phyloP scores from a whole-genome alignment of 2,888 invertebrate genomes.

The Noctua fimbriata region DNA sequence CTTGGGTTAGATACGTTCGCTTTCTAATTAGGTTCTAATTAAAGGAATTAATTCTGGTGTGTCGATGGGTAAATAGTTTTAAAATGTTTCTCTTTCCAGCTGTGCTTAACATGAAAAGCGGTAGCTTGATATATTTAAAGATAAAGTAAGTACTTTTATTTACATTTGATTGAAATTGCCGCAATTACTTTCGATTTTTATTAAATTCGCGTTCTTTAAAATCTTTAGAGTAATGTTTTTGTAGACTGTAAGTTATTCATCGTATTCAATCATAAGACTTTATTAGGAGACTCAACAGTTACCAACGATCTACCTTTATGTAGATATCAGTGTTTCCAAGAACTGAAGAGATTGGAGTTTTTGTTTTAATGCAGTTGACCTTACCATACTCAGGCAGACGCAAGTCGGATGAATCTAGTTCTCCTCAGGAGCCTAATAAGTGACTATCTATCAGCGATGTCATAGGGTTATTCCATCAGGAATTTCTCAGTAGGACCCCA shows the following conservation, averaged over 20 bases:
- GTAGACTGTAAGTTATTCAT: too few relatives aligned
- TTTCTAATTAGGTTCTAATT: constrained; percentile 45
- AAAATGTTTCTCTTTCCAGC: neutral
- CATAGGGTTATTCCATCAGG: too few relatives aligned
- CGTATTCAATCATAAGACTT: neutral
- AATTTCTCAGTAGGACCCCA: too few relatives aligned
- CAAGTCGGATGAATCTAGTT: too few relatives aligned
- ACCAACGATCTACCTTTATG: neutral
- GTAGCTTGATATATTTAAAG: neutral
- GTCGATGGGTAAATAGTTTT: constrained; percentile 12
- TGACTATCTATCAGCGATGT: too few relatives aligned
- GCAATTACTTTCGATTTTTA: neutral
- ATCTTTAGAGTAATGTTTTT: too few relatives aligned
- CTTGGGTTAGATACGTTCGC: constrained; percentile 8
- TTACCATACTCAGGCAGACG: too few relatives aligned
- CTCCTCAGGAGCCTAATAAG: too few relatives aligned
- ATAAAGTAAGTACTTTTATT: neutral
- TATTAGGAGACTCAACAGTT: neutral
- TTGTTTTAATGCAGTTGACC: neutral
- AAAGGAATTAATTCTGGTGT: constrained; percentile 17
- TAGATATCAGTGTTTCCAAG: neutral
- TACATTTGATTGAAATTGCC: neutral
- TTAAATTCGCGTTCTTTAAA: too few relatives aligned
- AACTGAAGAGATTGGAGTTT: neutral
- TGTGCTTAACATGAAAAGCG: constrained; percentile 8